These are phyloP conservation scores for Acanthornis magna DNA, from an alignment of 2,797 vertebrate species.

Conservation along the genomic window DNA sequence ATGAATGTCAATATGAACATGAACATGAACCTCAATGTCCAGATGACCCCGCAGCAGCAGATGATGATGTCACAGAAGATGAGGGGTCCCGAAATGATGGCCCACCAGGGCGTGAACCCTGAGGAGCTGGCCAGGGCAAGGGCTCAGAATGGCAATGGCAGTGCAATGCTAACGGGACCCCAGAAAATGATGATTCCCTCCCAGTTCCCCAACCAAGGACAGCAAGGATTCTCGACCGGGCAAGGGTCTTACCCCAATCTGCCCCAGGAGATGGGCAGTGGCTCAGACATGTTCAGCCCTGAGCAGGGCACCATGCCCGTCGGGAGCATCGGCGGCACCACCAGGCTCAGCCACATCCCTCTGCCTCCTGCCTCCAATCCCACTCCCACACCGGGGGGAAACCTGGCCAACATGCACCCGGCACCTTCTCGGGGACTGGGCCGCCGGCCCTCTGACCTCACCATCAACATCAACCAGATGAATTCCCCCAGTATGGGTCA, in stretches of 20 bases:
- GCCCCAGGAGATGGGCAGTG: conserved; percentile 80
- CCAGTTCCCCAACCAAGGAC: conserved; percentile 84
- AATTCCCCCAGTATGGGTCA: conserved; percentile 89
- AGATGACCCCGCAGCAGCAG: conserved; percentile 89
- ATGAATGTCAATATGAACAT: conserved; percentile 87
- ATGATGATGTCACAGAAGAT: conserved; percentile 89
- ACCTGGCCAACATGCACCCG: conserved; percentile 75
- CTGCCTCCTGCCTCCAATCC: conserved; percentile 73
- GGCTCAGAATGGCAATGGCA: conserved; percentile 75
- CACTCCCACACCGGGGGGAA: conserved; percentile 14
- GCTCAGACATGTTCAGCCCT: conserved; percentile 84
- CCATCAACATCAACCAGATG: conserved; percentile 87
- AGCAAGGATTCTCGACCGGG: conserved; percentile 80
- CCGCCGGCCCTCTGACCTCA: conserved; percentile 86
- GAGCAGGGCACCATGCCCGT: conserved; percentile 80
- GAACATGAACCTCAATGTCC: conserved; percentile 85
- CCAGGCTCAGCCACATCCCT: conserved; percentile 91
- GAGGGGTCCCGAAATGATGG: conserved; percentile 76
- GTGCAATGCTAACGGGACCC: conserved; percentile 71
- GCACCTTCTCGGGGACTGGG: conserved; percentile 78
- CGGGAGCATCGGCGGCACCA: conserved; percentile 77
- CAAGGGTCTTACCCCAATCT: conserved; percentile 82
- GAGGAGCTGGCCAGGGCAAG: conserved; percentile 86
- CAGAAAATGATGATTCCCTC: conserved; percentile 85
- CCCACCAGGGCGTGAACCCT: conserved; percentile 78